Evolutionary conservation across 1,140 invertebrate genomes (phyloP), one percentile per base, ranked within the genome.

Genomic region (Yoshiicerus persimilis): DNA sequence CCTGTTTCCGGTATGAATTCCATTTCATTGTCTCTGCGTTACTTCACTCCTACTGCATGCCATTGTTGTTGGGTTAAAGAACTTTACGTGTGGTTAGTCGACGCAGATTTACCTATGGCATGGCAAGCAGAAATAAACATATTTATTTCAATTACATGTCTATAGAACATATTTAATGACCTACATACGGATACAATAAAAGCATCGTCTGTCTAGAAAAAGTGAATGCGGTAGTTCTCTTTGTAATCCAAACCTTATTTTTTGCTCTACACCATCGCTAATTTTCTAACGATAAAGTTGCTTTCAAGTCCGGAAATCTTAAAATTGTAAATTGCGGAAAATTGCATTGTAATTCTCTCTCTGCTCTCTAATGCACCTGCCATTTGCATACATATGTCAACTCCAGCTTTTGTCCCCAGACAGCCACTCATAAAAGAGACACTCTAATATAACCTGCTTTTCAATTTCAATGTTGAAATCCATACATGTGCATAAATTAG

Each of bases 1-100:
- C 95, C 85, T 96, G 95, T 92, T 96, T 96, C 91, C 94, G 96
- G 95, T 95, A 92, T 92, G 91, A 41, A 25, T 75, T 20, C 32
- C 27, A 4, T 75, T 66, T 75, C 32, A 25, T 32, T 27, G 36
- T 34, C 27, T 75, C 16, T 56, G n/a, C n/a, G 16, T 56, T 56
- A 56, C 20, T 47, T n/a, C 47, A 56, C 47, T 56, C 47, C 47
- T 56, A 56, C 47, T 20, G 1, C 47, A 56, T 11, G 47, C 10
- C 25, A 75, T 75, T 75, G 32, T 75, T 25, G 32, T 32, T 75
- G 25, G 25, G 66, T 32, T 32, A 30, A 75, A 34, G 66, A 32
- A 32, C 25, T 34, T 32, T 27, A 10, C 32, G 32, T 34, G 13
- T 11, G 13, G 10, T 83, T 20, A 36, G 36, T 20, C 13, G 77